A percentile compares a stretch with the other conserved stretches of the same genome.
phyloP scores from a whole-genome alignment of 30 jellyfish, hydroid and myxozoan genomes.

The Aurelia coerulea region DNA sequence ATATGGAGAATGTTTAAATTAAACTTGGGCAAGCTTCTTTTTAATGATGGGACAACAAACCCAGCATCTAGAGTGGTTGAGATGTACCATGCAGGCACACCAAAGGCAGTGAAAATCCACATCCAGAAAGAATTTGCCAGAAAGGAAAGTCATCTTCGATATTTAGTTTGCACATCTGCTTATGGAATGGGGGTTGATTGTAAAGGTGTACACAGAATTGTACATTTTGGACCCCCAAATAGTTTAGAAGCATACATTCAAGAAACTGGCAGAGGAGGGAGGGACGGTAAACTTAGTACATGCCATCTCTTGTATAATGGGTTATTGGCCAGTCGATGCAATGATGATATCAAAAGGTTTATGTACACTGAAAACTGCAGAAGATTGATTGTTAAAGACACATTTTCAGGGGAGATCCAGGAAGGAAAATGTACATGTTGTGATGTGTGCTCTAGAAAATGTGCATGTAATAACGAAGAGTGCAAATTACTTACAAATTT shows the following conservation, averaged over 20 bases:
- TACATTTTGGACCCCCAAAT: slow-evolving; percentile 59
- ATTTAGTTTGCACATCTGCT: slow-evolving; percentile 40
- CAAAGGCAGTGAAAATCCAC: slow-evolving; percentile 15
- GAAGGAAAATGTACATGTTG: slow-evolving; percentile 19
- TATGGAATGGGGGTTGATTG: slow-evolving; percentile 58
- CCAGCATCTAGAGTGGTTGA: slow-evolving; percentile 26
- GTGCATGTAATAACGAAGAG: slow-evolving; percentile 11
- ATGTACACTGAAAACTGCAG: slow-evolving; percentile 17
- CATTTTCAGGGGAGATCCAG: slow-evolving; percentile 20
- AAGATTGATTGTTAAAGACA: neutral
- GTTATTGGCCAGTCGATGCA: slow-evolving; percentile 12
- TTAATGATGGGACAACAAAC: neutral
- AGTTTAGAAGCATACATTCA: slow-evolving; percentile 29
- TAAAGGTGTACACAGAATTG: neutral
- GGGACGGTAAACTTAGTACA: slow-evolving; percentile 35
- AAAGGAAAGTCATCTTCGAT: slow-evolving; percentile 21
- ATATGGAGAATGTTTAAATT: slow-evolving; percentile 10
- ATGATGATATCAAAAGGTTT: slow-evolving; percentile 26
- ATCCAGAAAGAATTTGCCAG: neutral
- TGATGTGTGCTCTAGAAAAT: slow-evolving; percentile 24
- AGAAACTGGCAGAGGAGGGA: slow-evolving; percentile 57
- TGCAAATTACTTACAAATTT: slow-evolving; percentile 1
- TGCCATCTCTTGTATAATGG: slow-evolving; percentile 32
- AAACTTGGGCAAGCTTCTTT: neutral
- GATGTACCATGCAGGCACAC: slow-evolving; percentile 60